Evolutionary conservation across 2,888 invertebrate species (phyloP).

Genomic region (Drosophila ezoana): DNA sequence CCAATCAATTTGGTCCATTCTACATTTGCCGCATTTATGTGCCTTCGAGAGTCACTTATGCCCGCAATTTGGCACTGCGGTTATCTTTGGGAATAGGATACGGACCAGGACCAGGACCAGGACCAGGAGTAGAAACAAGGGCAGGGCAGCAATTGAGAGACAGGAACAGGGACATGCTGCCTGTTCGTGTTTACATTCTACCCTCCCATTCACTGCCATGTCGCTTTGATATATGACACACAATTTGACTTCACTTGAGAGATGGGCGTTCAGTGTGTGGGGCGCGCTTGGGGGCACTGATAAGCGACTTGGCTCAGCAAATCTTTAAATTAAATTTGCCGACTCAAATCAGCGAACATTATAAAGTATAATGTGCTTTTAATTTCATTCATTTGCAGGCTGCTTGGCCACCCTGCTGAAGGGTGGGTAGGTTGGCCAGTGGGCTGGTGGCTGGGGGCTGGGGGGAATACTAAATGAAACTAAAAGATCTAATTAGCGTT

Average conservation of each 20-base stretch:
- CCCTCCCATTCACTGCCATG: background rate
- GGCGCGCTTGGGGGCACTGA: conserved; percentile 20
- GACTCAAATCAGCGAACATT: conserved; percentile 74
- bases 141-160: background rate
- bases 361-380: conserved; percentile 80
- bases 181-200: conserved; percentile 3
- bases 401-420: conserved; percentile 13
- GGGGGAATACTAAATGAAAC: conserved; percentile 53
- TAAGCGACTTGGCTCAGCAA: conserved; percentile 53
- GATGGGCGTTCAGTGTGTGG: background rate
- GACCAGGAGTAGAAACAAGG: background rate
- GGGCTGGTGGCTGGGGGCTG: background rate
- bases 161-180: background rate
- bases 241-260: conserved; percentile 32
- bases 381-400: conserved; percentile 80
- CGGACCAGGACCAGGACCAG: background rate
- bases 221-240: conserved; percentile 56
- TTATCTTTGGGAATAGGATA: conserved; percentile 51
- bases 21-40: conserved; percentile 65
- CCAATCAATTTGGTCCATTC: conserved; percentile 62
- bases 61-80: conserved; percentile 78
- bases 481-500: conserved; percentile 76
- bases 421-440: background rate
- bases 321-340: conserved; percentile 75
- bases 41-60: conserved; percentile 73